Evolutionary conservation across 2,797 vertebrate genomes (phyloP).

Genomic region (Otolemur crassicaudatus): DNA sequence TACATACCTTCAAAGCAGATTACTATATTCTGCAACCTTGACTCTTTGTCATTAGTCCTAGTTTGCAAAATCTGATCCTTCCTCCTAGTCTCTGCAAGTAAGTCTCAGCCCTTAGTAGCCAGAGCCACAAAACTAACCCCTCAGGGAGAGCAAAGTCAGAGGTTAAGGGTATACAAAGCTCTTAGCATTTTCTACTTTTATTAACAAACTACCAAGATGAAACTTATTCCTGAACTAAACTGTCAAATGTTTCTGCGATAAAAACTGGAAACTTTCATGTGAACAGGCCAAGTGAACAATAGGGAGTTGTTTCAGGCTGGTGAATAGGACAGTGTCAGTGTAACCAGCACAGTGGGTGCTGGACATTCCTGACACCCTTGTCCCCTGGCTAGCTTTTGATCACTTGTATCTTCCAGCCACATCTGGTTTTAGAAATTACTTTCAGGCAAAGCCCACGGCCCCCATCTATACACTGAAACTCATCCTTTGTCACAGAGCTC

Average conservation of each 20-base stretch:
- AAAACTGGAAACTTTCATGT: slow-evolving; percentile 86
- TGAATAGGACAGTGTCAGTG: slow-evolving; percentile 87
- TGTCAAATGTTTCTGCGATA: slow-evolving; percentile 86
- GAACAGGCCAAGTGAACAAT: slow-evolving; percentile 86
- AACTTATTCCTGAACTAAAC: slow-evolving; percentile 84
- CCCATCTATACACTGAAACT: not conserved
- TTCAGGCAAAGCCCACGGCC: not conserved
- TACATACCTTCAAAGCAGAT: not conserved
- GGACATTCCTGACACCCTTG: slow-evolving; percentile 88
- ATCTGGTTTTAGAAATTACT: slow-evolving; percentile 44
- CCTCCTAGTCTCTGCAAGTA: not conserved
- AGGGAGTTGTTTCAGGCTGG: slow-evolving; percentile 84
- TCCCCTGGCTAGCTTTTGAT: slow-evolving; percentile 49
- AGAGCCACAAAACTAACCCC: not conserved
- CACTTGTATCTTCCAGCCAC: slow-evolving; percentile 22
- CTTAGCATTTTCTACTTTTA: slow-evolving; percentile 51
- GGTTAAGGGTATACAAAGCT: not conserved
- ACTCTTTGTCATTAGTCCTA: not conserved
- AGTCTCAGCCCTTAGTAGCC: not conserved
- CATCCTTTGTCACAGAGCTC: not conserved
- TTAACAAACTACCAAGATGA: slow-evolving; percentile 82
- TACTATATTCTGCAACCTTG: not conserved
- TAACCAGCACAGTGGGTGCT: slow-evolving; percentile 80
- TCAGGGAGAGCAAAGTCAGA: not conserved
- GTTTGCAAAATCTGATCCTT: not conserved